Percentiles rank a stretch among this genome's conserved stretches.
Evolutionary conservation across 2,113 vertebrate genomes (phyloP).

Genomic region (Agelaius phoeniceus): DNA sequence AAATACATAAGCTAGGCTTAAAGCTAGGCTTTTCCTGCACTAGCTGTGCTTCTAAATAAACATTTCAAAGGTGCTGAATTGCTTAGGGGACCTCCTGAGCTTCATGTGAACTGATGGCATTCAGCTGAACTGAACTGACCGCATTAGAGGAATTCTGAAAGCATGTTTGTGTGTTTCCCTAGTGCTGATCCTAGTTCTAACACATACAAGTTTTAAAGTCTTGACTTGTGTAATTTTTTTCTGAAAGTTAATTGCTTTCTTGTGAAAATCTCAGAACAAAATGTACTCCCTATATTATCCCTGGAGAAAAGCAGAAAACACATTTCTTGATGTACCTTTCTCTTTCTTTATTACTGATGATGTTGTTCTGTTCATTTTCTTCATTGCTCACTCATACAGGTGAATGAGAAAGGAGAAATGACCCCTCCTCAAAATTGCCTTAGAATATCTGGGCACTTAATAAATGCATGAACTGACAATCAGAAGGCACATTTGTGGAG

Average conservation of each 20-base stretch:
- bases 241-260: background rate
- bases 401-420: background rate
- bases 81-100: background rate
- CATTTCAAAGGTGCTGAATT: background rate
- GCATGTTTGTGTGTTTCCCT: background rate
- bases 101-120: background rate
- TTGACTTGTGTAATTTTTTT: background rate
- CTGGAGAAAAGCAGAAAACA: background rate
- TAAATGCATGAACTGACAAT: background rate
- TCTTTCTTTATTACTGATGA: background rate
- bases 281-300: background rate
- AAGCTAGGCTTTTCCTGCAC: background rate
- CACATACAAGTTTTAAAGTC: background rate
- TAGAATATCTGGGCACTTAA: background rate
- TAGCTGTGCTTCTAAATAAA: background rate
- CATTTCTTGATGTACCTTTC: background rate
- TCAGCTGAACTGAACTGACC: background rate
- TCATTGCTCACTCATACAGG: background rate
- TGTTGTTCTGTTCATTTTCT: background rate
- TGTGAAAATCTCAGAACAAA: background rate
- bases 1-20: background rate
- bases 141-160: background rate
- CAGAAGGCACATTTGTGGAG: background rate
- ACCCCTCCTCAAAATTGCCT: background rate
- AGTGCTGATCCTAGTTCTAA: background rate